Evolutionary conservation across 64 coral and sea anemone genomes (phyloP).

Genomic region (Catalaphyllia jardinei): DNA sequence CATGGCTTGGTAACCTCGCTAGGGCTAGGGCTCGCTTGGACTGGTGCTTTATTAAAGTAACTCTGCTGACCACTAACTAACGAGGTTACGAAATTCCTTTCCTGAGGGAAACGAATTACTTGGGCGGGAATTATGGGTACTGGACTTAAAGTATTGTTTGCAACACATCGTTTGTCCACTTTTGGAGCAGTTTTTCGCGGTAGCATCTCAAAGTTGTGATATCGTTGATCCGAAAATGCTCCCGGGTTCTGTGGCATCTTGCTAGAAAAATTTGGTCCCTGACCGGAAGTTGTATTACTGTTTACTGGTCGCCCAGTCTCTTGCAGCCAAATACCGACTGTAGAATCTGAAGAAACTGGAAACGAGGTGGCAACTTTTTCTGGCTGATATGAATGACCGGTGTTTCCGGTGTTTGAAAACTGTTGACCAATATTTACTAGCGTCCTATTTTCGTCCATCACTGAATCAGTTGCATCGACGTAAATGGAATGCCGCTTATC

Average conservation of each 20-base stretch:
- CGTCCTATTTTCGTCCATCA: not conserved
- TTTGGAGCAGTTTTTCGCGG: not conserved
- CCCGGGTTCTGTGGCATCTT: not conserved
- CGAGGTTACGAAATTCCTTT: not conserved
- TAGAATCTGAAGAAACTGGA: not conserved
- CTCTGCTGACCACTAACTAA: not conserved
- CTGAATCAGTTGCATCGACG: slow-evolving; percentile 7
- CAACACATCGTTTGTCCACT: not conserved
- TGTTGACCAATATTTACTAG: not conserved
- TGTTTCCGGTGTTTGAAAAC: not conserved
- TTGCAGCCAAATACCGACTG: not conserved
- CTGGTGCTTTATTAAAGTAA: not conserved
- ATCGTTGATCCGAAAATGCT: not conserved
- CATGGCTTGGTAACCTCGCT: too few species aligned
- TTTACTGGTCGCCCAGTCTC: too few species aligned
- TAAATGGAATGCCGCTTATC: slow-evolving; percentile 8
- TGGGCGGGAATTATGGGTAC: not conserved
- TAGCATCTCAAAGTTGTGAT: not conserved
- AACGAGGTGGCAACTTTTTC: not conserved
- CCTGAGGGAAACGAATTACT: not conserved
- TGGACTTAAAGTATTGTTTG: not conserved
- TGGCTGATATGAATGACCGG: not conserved
- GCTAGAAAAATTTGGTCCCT: too few species aligned
- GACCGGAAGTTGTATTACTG: not conserved
- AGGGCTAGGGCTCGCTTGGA: too few species aligned